Evolutionary conservation across 2,888 invertebrate genomes (phyloP).

Genomic region (Melinaea menophilus): DNA sequence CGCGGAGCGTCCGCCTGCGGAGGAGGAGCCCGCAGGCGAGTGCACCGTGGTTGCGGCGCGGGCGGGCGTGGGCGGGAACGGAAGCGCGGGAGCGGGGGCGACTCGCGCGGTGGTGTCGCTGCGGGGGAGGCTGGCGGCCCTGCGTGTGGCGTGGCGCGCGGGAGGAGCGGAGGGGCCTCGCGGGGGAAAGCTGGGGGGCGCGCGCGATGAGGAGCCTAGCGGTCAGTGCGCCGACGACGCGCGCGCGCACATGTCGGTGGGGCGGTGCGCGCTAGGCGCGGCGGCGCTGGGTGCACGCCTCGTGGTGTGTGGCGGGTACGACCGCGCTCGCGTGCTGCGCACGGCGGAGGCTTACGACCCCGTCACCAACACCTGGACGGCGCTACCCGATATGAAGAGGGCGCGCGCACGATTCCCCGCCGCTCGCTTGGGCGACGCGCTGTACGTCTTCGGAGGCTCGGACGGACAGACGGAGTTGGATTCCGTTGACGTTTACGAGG

Average conservation of each 20-base stretch:
- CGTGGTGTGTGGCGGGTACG: constrained; percentile 89
- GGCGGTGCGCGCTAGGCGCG: constrained; percentile 86
- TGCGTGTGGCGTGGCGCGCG: constrained; percentile 40
- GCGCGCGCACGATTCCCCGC: constrained; percentile 89
- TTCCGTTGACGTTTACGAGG: constrained; percentile 57
- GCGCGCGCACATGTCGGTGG: constrained; percentile 73
- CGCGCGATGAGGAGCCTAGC: constrained; percentile 80
- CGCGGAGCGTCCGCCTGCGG: constrained; percentile 69
- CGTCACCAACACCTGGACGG: constrained; percentile 82
- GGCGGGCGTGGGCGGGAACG: constrained; percentile 34
- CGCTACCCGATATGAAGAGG: constrained; percentile 83
- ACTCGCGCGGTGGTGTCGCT: constrained; percentile 40
- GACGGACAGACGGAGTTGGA: constrained; percentile 90
- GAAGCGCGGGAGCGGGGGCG: constrained; percentile 33
- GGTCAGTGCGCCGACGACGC: constrained; percentile 70
- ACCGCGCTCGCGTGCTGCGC: constrained; percentile 88
- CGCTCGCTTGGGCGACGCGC: constrained; percentile 78
- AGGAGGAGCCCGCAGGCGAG: constrained; percentile 78
- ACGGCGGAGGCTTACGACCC: constrained; percentile 87
- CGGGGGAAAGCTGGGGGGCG: constrained; percentile 80
- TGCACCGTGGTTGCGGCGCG: constrained; percentile 53
- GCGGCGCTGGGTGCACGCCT: constrained; percentile 83
- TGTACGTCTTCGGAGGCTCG: constrained; percentile 90
- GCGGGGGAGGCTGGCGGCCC: constrained; percentile 40
- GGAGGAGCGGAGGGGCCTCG: constrained; percentile 81